phyloP scores from a whole-genome alignment of 2,797 vertebrate genomes.

The Cynopterus sphinx region DNA sequence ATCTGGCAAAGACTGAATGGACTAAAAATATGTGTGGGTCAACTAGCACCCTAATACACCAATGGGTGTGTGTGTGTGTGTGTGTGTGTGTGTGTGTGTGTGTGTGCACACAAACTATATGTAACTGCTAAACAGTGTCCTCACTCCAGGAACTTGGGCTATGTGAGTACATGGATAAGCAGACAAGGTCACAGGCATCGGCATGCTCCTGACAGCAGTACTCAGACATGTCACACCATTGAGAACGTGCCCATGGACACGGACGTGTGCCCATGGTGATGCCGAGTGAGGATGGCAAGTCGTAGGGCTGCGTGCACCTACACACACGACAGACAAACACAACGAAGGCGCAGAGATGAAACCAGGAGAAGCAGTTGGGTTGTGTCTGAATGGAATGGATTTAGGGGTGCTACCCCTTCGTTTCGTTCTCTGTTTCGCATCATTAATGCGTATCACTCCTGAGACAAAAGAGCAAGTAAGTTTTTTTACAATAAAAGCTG shows the following conservation, averaged over 20 bases:
- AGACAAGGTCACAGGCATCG: background rate
- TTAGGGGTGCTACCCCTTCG: background rate
- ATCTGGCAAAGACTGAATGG: background rate
- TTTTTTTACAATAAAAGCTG: background rate
- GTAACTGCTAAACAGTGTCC: background rate
- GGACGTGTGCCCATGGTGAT: no score
- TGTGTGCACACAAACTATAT: background rate
- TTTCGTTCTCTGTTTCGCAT: background rate
- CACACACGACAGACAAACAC: background rate
- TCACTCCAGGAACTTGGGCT: background rate
- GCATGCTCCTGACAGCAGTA: background rate
- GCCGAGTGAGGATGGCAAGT: background rate
- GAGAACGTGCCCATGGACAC: rapidly evolving
- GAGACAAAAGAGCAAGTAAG: background rate
- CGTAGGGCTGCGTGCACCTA: no score
- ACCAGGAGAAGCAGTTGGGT: background rate
- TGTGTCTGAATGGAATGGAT: background rate
- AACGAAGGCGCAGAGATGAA: background rate
- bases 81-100: no score
- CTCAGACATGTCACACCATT: rapidly evolving
- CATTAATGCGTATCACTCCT: background rate
- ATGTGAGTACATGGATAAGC: background rate
- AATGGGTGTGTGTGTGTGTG: no score
- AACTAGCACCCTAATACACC: background rate
- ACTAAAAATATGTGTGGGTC: background rate